Base-by-base conservation (phyloP, 2,888 invertebrate species). In the Acrocera orbiculus region DNA sequence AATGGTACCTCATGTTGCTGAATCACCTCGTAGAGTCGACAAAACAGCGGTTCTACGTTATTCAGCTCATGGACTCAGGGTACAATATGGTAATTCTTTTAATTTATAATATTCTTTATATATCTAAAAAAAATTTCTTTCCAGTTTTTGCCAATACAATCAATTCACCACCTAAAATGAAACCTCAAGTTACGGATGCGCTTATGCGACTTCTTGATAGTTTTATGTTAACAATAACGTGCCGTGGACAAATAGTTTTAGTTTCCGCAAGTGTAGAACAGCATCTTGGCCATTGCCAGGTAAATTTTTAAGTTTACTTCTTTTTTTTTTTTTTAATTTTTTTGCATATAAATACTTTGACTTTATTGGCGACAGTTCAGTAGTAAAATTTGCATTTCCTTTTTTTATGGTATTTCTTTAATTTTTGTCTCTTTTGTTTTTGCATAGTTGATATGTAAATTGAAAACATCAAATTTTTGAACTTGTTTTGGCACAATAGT, bases 1-100 rank as follows among this genome's bases (percentile, higher is more conserved):
- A 28, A 67, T 87, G 49, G 74, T 90, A 43, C 82, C 87, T n/a
- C 73, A 81, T 57, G 77, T 87, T 36, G 72, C 80, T 27, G 73
- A 73, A 51, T 80, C 85, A 41, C 73, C 80, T 31, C 76, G 85
- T 44, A 75, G 81, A 50, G 73, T 89, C 51, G 90, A 92, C 62
- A 92, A 92, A 62, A 89, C 89, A 16, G 83, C 85, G 44, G 78
- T 90, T 30, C 65, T 93, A 33, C 69, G 90, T 45, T 71, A 89
- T 38, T 77, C 86, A 2, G 86, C 87, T 31, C 81, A 83, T 46
- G 83, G 78, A 54, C 68, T 92, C 25, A 70, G 89, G 36, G 71
- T 85, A 41, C 72, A 82, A 54, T 79, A 83, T 58, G 59, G 62
- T 62, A 48, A 49, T 16, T 10, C 9, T 19, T 19, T 19, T 19